phyloP scores from a whole-genome alignment of 2,888 invertebrate genomes.

The Drosophila picticornis region DNA sequence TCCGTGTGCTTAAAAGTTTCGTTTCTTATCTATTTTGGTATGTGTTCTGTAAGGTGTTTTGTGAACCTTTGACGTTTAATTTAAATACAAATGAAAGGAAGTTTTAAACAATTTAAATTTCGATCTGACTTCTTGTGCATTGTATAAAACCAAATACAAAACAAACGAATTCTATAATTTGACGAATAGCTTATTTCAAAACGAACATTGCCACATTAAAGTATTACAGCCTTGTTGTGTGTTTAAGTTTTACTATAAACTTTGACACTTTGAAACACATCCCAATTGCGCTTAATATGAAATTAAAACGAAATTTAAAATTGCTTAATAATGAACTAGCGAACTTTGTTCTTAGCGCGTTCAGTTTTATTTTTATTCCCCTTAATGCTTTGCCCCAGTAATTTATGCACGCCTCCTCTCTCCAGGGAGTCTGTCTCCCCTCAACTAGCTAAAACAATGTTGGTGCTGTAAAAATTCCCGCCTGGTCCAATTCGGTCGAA shows the following conservation, averaged over 20 bases:
- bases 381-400: slow-evolving; percentile 41
- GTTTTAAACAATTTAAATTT: neutral
- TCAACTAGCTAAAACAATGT: neutral
- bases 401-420: slow-evolving; percentile 55
- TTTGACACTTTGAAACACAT: slow-evolving; percentile 1
- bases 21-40: neutral
- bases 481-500: neutral
- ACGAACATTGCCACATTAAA: neutral
- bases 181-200: neutral
- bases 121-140: neutral
- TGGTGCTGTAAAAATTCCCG: slow-evolving; percentile 8
- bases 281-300: neutral
- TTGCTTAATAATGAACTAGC: slow-evolving; percentile 55
- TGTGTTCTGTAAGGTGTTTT: neutral
- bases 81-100: too few species aligned
- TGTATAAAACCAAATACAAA: neutral
- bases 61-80: neutral
- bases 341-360: slow-evolving; percentile 22
- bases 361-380: slow-evolving; percentile 51
- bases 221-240: neutral
- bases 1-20: neutral
- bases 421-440: neutral
- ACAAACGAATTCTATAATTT: neutral
- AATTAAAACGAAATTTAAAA: slow-evolving; percentile 29
- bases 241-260: neutral